Base-by-base conservation (phyloP, 1,140 invertebrate genomes). In the Oedothorax gibbosus region DNA sequence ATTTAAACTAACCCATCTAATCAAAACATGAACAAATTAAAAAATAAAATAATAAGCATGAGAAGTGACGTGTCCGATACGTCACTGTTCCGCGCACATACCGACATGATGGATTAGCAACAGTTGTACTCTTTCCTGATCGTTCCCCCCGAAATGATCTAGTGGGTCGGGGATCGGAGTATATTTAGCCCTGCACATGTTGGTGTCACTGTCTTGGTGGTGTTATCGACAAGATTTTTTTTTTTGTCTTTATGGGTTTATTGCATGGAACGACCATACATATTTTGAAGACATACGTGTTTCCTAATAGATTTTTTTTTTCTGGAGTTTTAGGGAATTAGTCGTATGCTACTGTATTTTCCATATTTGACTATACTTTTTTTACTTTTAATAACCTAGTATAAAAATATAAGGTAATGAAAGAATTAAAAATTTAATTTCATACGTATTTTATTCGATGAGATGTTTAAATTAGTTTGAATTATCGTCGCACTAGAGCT, bases 71-170 rank as follows among this genome's bases (percentile, higher is more conserved):
- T 35, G 35, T 35, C 35, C 35, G 1, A 35, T 35, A 35, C 35
- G 35, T 35, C 35, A 35, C 35, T 35, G 35, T 35, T 35, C 35
- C 35, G 35, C 35, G 35, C 35, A 35, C 35, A 35, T 35, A 35
- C 35, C 35, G 35, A 35, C 57, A 54, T 84, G 81, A 84, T 84
- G 81, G 81, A 84, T 84, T 84, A 84, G 81, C 81, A 84, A 84
- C 81, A 84, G 81, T 84, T 84, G 81, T 84, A 84, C 81, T 84
- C n/a, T 62, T 76, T 69, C 56, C 76, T 75, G 81, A 84, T 84
- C 81, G 81, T 75, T 75, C 66, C 69, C 35, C 56, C 81, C 51
- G 64, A 68, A 84, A 84, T 57, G 81, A 84, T 84, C 81, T 76
- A 57, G n/a, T n/a, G 21, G 20, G n/a, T 12, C 20, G 60, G 73